phyloP scores from a whole-genome alignment of 2,797 vertebrate species.

The Diplodus sargus region DNA sequence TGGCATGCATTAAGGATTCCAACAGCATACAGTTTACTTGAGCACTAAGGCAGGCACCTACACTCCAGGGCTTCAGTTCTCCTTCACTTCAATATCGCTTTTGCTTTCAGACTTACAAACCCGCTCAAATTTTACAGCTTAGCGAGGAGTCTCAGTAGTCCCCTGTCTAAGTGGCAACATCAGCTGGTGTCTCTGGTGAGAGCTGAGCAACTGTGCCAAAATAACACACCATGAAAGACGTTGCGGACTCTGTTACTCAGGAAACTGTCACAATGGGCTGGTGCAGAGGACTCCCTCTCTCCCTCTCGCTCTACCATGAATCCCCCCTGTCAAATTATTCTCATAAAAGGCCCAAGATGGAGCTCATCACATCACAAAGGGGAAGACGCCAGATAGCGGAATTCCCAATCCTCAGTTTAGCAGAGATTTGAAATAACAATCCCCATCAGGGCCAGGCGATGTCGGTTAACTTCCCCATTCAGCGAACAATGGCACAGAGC shows the following conservation, averaged over 20 bases:
- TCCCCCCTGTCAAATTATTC: constrained; percentile 65
- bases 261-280: constrained; percentile 58
- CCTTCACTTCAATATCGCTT: constrained; percentile 41
- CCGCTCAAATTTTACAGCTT: constrained; percentile 52
- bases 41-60: constrained; percentile 1
- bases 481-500: constrained; percentile 73
- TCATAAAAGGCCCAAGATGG: constrained; percentile 67
- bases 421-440: constrained; percentile 80
- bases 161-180: constrained; percentile 52
- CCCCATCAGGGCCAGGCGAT: constrained; percentile 68
- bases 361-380: constrained; percentile 77
- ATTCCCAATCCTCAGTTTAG: constrained; percentile 79
- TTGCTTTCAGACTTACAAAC: constrained; percentile 52
- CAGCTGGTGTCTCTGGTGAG: constrained; percentile 54
- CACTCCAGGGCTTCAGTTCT: constrained; percentile 31
- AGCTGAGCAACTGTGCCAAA: constrained; percentile 60
- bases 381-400: constrained; percentile 65
- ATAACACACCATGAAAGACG: constrained; percentile 71
- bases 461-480: constrained; percentile 77
- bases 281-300: constrained; percentile 33
- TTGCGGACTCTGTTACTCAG: constrained; percentile 57
- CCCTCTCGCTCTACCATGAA: constrained; percentile 18
- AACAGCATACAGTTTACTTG: constrained; percentile 17
- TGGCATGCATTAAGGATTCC: constrained; percentile 19
- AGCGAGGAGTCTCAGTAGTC: constrained; percentile 48